Conservation (phyloP, 1,140 invertebrate genomes). For the Atopsyche davidsoni region DNA sequence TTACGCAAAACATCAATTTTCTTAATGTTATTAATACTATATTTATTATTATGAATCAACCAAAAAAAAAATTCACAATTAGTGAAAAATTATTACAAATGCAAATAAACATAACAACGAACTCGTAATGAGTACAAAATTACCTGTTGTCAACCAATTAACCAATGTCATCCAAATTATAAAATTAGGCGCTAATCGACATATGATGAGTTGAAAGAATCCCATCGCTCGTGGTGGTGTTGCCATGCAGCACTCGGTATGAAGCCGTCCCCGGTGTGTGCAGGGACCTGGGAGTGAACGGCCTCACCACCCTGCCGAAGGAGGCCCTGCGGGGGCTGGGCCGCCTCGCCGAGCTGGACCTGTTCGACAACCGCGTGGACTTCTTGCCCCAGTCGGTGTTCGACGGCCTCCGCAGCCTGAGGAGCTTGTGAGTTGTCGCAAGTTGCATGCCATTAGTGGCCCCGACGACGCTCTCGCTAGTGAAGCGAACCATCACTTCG, state of each 20-base stretch:
- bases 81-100: no score
- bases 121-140: neutral
- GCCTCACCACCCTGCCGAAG: slow-evolving; percentile 64
- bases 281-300: slow-evolving; percentile 71
- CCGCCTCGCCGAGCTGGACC: slow-evolving; percentile 63
- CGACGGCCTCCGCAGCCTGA: slow-evolving; percentile 61
- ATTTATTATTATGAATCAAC: no score
- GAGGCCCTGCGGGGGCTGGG: slow-evolving; percentile 64
- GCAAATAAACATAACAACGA: no score
- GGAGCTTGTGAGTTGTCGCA: slow-evolving; percentile 57
- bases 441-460: no score
- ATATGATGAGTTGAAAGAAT: neutral
- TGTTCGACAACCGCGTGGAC: slow-evolving; percentile 73
- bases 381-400: slow-evolving; percentile 69
- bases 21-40: no score
- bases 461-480: no score
- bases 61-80: no score
- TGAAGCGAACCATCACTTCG: no score
- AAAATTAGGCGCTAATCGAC: neutral
- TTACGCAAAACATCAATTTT: no score
- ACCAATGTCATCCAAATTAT: neutral
- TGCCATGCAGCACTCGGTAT: no score
- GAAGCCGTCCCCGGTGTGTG: no score
- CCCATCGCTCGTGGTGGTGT: no score
- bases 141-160: neutral